phyloP scores from a whole-genome alignment of 2,888 invertebrate species.

The Frankliniella intonsa region DNA sequence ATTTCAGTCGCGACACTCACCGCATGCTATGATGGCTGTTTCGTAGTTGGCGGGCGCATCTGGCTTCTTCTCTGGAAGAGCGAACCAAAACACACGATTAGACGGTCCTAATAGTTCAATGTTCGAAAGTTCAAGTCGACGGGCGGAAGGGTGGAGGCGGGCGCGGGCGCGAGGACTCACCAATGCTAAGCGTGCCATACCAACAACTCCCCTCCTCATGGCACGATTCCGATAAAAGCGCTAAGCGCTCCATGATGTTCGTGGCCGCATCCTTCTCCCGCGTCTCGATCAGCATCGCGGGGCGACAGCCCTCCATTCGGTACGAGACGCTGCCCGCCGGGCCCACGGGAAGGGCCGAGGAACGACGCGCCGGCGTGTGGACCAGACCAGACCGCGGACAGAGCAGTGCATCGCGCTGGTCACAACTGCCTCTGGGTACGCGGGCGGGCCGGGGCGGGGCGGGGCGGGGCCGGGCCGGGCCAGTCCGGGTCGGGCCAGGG shows the following conservation, averaged over 20 bases:
- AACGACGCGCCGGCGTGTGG: too few relatives aligned
- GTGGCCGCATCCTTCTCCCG: neutral
- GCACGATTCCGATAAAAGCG: neutral
- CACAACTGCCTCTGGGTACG: too few relatives aligned
- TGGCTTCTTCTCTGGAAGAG: neutral
- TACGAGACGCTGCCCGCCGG: neutral
- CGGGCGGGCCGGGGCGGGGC: neutral
- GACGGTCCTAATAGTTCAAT: neutral
- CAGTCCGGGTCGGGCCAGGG: neutral
- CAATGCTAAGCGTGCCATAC: neutral
- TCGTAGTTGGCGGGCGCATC: neutral
- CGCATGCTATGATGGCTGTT: constrained; percentile 2
- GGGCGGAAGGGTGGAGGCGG: neutral
- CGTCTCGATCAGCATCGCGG: neutral
- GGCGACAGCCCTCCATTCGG: neutral
- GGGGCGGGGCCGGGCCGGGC: neutral
- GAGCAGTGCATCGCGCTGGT: neutral
- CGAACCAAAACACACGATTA: neutral
- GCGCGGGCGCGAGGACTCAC: neutral
- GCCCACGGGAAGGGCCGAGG: too few relatives aligned
- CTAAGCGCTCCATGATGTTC: neutral
- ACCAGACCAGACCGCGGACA: too few relatives aligned
- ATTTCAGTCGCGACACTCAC: neutral
- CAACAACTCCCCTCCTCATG: neutral
- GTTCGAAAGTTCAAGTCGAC: too few relatives aligned